A percentile compares a stretch with the other conserved stretches of the same genome.
Evolutionary conservation across 2,797 vertebrate genomes (phyloP).

Genomic region (Sebastes matsubarae): DNA sequence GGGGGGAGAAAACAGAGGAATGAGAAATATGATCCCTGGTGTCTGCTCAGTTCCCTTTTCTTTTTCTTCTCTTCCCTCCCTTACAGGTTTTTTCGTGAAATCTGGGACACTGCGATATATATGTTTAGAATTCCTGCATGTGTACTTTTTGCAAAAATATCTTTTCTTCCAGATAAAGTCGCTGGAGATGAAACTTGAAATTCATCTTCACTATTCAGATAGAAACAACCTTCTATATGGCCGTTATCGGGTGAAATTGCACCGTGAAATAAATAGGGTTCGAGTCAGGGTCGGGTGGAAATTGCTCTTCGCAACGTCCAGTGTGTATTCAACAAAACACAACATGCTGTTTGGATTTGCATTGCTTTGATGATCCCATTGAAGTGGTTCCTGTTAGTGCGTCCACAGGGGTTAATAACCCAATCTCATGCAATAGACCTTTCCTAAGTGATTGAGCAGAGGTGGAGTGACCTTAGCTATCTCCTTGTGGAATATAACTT

Average conservation of each 20-base stretch:
- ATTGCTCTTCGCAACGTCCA: slow-evolving; percentile 3
- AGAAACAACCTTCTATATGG: background rate
- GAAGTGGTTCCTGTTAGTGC: slow-evolving; percentile 27
- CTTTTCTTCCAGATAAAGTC: slow-evolving; percentile 26
- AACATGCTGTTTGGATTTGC: slow-evolving; percentile 48
- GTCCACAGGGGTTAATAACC: slow-evolving; percentile 67
- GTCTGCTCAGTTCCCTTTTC: slow-evolving; percentile 56
- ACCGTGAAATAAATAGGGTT: slow-evolving; percentile 30
- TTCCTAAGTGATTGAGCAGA: slow-evolving; percentile 63
- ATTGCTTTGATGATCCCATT: slow-evolving; percentile 40
- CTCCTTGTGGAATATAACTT: slow-evolving; percentile 62
- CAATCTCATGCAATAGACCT: slow-evolving; percentile 49
- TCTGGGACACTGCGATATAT: slow-evolving; percentile 67
- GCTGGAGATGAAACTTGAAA: slow-evolving; percentile 27
- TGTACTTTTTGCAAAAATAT: slow-evolving; percentile 55
- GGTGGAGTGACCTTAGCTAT: slow-evolving; percentile 67
- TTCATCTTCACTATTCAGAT: slow-evolving; percentile 21
- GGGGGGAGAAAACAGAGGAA: slow-evolving; percentile 59
- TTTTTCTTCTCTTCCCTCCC: slow-evolving; percentile 10
- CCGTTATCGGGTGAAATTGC: slow-evolving; percentile 23
- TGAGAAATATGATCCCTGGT: slow-evolving; percentile 65
- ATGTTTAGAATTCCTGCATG: slow-evolving; percentile 65
- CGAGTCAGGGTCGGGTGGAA: slow-evolving; percentile 32
- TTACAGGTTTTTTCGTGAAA: slow-evolving; percentile 71
- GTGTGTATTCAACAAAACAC: slow-evolving; percentile 25